Base-by-base conservation (phyloP, 2,888 invertebrate species). In the Heliconius ismenius region DNA sequence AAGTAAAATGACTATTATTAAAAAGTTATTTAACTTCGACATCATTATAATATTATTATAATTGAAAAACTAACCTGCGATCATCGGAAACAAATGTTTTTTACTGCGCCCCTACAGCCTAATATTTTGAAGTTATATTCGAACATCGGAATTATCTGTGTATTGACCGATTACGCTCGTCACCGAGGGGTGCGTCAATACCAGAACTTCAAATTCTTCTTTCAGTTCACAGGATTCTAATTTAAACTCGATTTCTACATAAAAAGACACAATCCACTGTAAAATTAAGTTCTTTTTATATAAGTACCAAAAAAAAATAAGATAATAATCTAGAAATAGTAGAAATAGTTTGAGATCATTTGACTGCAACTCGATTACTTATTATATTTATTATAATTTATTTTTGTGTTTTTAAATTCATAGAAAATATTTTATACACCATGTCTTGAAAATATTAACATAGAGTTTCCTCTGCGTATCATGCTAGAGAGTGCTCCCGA, bases 181-280 rank as follows among this genome's bases (percentile, higher is more conserved):
- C 60, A 73, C 15, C 39, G 43, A 65, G 76, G 76, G 76, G 72
- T 64, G 70, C 64, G 76, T 76, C 76, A 72, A 76, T 76, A 64
- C 43, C 73, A 73, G 73, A 73, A 26, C 39, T 39, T 73, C 24
- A 73, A 73, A 73, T 43, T 39, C 62, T 39, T 39, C 73, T 62
- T 62, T 24, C 73, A 60, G 60, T 62, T 60, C 73, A 73, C 36
- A 24, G 62, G 39, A 62, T 39, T 39, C 60, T 73, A 73, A 73
- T 73, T 73, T 73, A 73, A 73, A 73, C 39, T 62, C 60, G 62
- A 73, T 73, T 73, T 73, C n/a, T 21, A 73, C 11, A 62, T 73
- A 62, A 73, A 73, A 73, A 39, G 73, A 73, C 70, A 70, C 70
- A 70, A 70, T 70, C 54, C 70, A 7, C 54, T 70, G 32, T 54